Conservation (phyloP, 2,888 invertebrate genomes). For the Orchestes rusci region DNA sequence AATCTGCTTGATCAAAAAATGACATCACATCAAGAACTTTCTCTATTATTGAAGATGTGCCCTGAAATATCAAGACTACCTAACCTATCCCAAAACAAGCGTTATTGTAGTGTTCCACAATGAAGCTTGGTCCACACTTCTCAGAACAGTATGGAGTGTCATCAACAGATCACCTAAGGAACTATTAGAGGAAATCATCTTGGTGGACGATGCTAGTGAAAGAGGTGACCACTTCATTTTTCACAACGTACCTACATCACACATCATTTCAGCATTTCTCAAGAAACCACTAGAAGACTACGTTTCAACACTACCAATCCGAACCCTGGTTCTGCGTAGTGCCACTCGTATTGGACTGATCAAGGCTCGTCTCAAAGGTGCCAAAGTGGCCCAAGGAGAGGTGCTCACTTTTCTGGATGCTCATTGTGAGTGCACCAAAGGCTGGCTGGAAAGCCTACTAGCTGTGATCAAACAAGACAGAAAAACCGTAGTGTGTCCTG, state of each 20-base stretch:
- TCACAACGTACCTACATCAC: no score
- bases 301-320: conserved; percentile 53
- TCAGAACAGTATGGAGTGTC: conserved; percentile 91
- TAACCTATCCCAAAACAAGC: conserved; percentile 75
- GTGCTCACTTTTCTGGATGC: conserved; percentile 88
- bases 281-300: conserved; percentile 60
- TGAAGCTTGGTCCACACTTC: conserved; percentile 96
- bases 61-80: conserved; percentile 49
- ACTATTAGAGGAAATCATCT: conserved; percentile 74
- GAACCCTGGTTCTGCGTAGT: conserved; percentile 59
- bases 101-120: conserved; percentile 98
- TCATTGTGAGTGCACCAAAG: conserved; percentile 83
- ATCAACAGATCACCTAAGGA: conserved; percentile 76
- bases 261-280: conserved; percentile 52
- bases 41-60: conserved; percentile 52
- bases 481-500: conserved; percentile 67
- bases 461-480: conserved; percentile 52
- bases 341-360: conserved; percentile 68
- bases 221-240: no score
- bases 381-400: conserved; percentile 61
- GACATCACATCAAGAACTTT: no score
- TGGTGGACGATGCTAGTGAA: conserved; percentile 86
- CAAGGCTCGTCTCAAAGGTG: conserved; percentile 74
- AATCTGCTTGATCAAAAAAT: no score
- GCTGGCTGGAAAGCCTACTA: conserved; percentile 56